Evolutionary conservation across 2,888 invertebrate species (phyloP), one percentile per base, ranked within the genome.

Genomic region (Lithosia quadra): DNA sequence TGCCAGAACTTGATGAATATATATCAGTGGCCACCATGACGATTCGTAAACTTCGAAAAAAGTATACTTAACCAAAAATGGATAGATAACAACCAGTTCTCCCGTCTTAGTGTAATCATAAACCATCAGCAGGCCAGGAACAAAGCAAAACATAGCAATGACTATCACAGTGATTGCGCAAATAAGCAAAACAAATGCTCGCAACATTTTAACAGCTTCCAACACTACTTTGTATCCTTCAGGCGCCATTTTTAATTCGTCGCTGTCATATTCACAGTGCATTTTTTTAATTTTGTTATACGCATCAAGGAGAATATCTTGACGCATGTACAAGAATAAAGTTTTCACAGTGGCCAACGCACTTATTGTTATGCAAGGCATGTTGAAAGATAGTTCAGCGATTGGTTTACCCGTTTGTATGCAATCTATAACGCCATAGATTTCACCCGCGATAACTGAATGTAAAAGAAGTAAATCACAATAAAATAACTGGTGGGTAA

Each of bases 1-100:
- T 72, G 90, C 88, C 74, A 82, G 81, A 77, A 88, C 85, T 67
- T 91, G 91, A 80, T 88, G 88, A 11, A 88, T 58, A 69, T 92
- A 91, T 10, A 89, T 77, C n/a, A 88, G 66, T 2, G 82, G 83
- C 90, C 89, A 91, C 22, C 80, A 72, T 0, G 65, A 22, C 22
- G 78, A 71, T 0, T 83, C 73, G 56, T 85, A 86, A 3, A 83
- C 82, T 74, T 92, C 88, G 62, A 90, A 89, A 68, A 85, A 89
- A 65, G 21, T 56, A 64, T 91, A 92, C 60, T 87, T 88, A 0
- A 88, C 87, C 15, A 73, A 56, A 70, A 81, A 93, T 0, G 92
- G 92, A 66, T 91, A 86, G 10, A 79, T 82, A 7, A 88, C 74
- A 5, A 83, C 79, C 3, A 82, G 73, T 9, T 76, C 72, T 0